phyloP scores from a whole-genome alignment of 2,888 invertebrate species.

The Hartigia nigra region DNA sequence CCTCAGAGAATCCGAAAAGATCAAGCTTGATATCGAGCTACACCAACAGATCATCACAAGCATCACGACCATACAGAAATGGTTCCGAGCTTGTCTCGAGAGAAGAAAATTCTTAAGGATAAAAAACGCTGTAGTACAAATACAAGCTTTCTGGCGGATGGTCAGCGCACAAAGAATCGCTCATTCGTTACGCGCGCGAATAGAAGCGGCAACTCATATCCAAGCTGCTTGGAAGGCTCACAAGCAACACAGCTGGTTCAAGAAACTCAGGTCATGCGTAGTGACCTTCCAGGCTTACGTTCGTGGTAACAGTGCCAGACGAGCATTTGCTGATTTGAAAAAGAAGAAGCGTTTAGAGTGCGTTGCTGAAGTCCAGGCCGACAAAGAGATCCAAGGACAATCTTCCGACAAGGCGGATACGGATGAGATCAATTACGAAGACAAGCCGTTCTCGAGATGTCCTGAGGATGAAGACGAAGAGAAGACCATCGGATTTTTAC shows the following conservation, averaged over 20 bases:
- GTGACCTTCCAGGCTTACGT: slow-evolving; percentile 79
- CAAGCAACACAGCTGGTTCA: slow-evolving; percentile 75
- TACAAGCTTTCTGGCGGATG: slow-evolving; percentile 82
- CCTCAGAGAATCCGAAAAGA: slow-evolving; percentile 93
- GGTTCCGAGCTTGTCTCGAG: slow-evolving; percentile 87
- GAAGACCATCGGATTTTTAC: not conserved
- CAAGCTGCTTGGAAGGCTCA: slow-evolving; percentile 85
- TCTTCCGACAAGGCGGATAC: not conserved
- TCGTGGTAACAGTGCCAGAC: slow-evolving; percentile 75
- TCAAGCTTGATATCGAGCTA: slow-evolving; percentile 89
- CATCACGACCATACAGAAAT: slow-evolving; percentile 90
- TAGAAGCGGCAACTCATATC: slow-evolving; percentile 73
- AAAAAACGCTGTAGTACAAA: slow-evolving; percentile 77
- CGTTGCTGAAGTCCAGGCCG: not conserved
- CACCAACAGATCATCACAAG: slow-evolving; percentile 95
- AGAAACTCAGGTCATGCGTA: slow-evolving; percentile 71
- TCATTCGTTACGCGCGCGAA: slow-evolving; percentile 68
- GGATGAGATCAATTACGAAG: slow-evolving; percentile 66
- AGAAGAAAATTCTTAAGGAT: slow-evolving; percentile 81
- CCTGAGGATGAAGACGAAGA: slow-evolving; percentile 10
- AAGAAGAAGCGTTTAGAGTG: slow-evolving; percentile 29
- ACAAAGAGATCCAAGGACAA: not conserved
- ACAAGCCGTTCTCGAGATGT: slow-evolving; percentile 8
- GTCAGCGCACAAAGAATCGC: slow-evolving; percentile 71
- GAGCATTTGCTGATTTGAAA: slow-evolving; percentile 69